Evolutionary conservation across 30 jellyfish, hydroid and myxozoan species (phyloP).

Genomic region (Haliclystus octoradiatus): DNA sequence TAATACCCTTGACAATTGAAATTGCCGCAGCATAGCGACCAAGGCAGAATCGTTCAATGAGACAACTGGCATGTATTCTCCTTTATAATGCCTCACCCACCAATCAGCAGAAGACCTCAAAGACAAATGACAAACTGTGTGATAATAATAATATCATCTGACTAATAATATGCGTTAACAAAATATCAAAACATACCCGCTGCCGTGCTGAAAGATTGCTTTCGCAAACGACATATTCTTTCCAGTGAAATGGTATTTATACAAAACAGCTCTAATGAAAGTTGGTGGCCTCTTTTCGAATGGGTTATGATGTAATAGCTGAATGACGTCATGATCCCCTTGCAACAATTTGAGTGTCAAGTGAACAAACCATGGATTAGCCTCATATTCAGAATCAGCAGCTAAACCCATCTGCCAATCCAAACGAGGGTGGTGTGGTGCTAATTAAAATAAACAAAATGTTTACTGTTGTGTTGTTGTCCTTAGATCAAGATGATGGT

Average conservation of each 20-base stretch:
- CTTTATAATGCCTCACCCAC: conserved; percentile 52
- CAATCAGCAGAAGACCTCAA: conserved; percentile 8
- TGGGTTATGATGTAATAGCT: conserved; percentile 32
- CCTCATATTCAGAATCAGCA: conserved; percentile 17
- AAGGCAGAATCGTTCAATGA: conserved; percentile 30
- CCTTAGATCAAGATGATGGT: no score
- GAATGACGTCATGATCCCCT: conserved; percentile 34
- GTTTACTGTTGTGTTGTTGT: no score
- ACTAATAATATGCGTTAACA: no score
- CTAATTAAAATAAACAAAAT: background rate
- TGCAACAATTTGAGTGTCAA: conserved; percentile 21
- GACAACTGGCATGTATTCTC: conserved; percentile 59
- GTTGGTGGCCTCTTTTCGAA: conserved; percentile 44
- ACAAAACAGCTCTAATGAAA: conserved; percentile 41
- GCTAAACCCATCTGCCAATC: conserved; percentile 86
- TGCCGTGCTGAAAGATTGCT: no score
- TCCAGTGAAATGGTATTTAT: conserved; percentile 30
- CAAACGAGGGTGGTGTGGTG: conserved; percentile 75
- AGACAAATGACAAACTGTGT: no score
- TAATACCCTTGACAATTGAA: conserved; percentile 35
- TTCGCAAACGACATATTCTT: no score
- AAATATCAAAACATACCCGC: no score
- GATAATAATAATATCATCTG: no score
- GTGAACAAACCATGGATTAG: conserved; percentile 53
- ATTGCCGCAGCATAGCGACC: conserved; percentile 1